Evolutionary conservation across 2,888 invertebrate genomes (phyloP).

Genomic region (Lissonota sp.): DNA sequence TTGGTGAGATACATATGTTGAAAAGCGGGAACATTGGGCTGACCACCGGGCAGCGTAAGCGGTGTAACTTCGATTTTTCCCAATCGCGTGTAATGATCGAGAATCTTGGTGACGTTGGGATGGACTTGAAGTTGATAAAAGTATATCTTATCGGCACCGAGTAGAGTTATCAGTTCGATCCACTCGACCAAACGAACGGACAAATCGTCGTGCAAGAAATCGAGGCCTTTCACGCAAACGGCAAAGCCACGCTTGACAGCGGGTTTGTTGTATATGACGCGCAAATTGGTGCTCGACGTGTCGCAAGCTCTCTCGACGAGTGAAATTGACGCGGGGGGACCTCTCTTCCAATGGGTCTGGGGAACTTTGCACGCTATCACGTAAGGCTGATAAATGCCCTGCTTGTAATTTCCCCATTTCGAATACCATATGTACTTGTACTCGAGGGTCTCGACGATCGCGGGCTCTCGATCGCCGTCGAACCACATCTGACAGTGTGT

Average conservation of each 20-base stretch:
- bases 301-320: constrained; percentile 94
- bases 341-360: constrained; percentile 87
- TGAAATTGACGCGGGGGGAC: constrained; percentile 93
- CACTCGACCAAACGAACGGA: constrained; percentile 96
- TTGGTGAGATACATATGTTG: constrained; percentile 95
- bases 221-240: constrained; percentile 96
- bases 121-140: constrained; percentile 92
- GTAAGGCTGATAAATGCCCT: constrained; percentile 96
- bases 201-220: constrained; percentile 95
- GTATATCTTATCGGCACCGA: constrained; percentile 96
- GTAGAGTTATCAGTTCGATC: constrained; percentile 93
- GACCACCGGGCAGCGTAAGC: constrained; percentile 93
- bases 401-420: constrained; percentile 97
- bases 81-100: constrained; percentile 87
- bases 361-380: constrained; percentile 95
- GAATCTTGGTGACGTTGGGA: constrained; percentile 94
- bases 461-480: constrained; percentile 92
- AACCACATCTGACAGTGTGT: constrained; percentile 96
- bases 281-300: constrained; percentile 92
- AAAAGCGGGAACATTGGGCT: constrained; percentile 94
- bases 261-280: constrained; percentile 92
- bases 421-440: constrained; percentile 98
- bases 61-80: constrained; percentile 91
- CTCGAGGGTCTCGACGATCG: constrained; percentile 92
- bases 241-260: constrained; percentile 91